phyloP scores from a whole-genome alignment of 2,797 vertebrate genomes.

The Brachyalestes nurse region DNA sequence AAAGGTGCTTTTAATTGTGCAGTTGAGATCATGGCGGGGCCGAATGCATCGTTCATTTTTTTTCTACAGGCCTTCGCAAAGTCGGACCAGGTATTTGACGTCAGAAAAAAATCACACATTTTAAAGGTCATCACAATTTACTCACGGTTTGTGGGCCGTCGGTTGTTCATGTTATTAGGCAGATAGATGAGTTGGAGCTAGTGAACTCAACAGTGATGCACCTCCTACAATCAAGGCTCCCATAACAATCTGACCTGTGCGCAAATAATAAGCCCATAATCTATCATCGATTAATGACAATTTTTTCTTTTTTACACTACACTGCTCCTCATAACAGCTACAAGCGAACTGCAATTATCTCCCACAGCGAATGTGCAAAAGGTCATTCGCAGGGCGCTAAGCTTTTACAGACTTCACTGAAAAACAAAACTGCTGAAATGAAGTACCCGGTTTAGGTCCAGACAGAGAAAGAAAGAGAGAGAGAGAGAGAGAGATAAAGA shows the following conservation, averaged over 20 bases:
- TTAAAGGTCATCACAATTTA: background rate
- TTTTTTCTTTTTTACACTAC: background rate
- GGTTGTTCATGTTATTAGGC: background rate
- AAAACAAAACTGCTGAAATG: constrained; percentile 44
- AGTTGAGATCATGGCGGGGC: background rate
- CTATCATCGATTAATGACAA: background rate
- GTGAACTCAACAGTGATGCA: constrained; percentile 24
- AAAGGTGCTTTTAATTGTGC: background rate
- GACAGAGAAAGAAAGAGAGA: constrained; percentile 19
- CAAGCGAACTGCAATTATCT: background rate
- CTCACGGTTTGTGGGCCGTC: no score
- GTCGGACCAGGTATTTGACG: background rate
- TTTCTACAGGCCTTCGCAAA: background rate
- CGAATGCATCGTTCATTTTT: background rate
- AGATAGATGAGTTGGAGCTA: background rate
- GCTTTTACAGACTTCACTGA: constrained; percentile 20
- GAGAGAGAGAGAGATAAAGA: no score
- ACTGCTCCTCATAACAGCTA: background rate
- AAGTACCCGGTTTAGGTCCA: constrained; percentile 28
- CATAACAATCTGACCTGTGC: background rate
- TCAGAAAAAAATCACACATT: background rate
- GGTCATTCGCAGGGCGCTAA: constrained; percentile 29
- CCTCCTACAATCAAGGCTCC: background rate
- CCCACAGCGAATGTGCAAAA: constrained; percentile 27
- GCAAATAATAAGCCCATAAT: background rate